A percentile compares a stretch with the other conserved stretches of the same genome.
Conservation (phyloP, 1,140 invertebrate species). For the Penaeus japonicus region DNA sequence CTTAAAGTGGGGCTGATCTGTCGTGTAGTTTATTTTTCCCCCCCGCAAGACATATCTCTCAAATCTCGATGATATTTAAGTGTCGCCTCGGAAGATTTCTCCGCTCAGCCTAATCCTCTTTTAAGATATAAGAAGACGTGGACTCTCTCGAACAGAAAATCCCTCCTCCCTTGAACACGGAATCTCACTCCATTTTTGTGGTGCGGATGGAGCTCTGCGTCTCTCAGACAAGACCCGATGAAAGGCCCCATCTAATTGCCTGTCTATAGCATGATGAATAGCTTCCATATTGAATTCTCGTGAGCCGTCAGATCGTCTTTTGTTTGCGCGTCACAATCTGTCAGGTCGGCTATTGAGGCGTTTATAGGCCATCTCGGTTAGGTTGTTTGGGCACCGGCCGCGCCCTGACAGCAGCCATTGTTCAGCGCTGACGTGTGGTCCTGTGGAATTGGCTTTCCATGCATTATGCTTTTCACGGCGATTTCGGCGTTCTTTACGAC, state of each 20-base stretch:
- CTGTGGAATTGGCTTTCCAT: slow-evolving; percentile 46
- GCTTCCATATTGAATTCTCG: slow-evolving; percentile 56
- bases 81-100: too few species aligned
- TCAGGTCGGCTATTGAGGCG: slow-evolving; percentile 50
- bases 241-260: slow-evolving; percentile 55
- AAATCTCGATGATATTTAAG: too few species aligned
- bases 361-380: slow-evolving; percentile 47
- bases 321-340: slow-evolving; percentile 57
- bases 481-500: not conserved
- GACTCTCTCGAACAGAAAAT: too few species aligned
- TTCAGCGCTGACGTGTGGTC: slow-evolving; percentile 42
- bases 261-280: slow-evolving; percentile 57
- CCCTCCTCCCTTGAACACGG: too few species aligned
- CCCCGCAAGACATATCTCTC: too few species aligned
- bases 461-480: slow-evolving; percentile 35
- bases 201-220: not conserved
- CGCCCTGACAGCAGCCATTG: slow-evolving; percentile 41
- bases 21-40: too few species aligned
- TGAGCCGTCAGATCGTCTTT: slow-evolving; percentile 51
- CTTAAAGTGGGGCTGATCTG: too few species aligned
- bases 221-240: slow-evolving; percentile 24
- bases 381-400: slow-evolving; percentile 49
- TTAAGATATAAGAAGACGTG: too few species aligned
- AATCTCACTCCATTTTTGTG: slow-evolving; percentile 20
- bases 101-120: too few species aligned